Conservation (phyloP, 2,113 vertebrate species). For the Ammodytes dubius region DNA sequence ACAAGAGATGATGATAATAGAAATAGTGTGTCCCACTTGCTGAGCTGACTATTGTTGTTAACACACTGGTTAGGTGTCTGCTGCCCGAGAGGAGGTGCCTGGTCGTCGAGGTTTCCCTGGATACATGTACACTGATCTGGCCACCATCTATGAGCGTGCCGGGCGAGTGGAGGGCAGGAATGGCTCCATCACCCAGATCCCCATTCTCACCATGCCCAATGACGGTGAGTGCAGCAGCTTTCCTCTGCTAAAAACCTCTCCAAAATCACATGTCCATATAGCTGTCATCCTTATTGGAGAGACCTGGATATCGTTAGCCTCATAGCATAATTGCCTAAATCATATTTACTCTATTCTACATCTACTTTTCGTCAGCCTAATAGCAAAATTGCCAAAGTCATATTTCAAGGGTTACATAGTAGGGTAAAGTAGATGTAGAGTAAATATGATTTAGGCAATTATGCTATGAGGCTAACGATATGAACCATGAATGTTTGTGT, state of each 20-base stretch:
- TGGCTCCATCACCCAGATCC: conserved; percentile 89
- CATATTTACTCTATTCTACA: too few species aligned
- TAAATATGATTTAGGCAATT: too few species aligned
- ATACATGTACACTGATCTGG: conserved; percentile 87
- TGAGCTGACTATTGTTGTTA: neutral
- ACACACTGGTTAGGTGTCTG: conserved; percentile 75
- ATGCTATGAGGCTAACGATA: too few species aligned
- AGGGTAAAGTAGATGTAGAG: too few species aligned
- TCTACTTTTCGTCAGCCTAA: too few species aligned
- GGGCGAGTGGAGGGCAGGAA: conserved; percentile 85
- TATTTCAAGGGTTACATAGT: too few species aligned
- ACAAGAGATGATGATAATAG: too few species aligned
- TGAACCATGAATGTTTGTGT: neutral
- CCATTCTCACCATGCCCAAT: conserved; percentile 85
- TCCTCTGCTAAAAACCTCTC: neutral
- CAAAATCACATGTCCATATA: neutral
- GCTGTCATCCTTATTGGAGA: neutral
- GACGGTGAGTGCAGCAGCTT: conserved; percentile 68
- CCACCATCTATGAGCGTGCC: conserved; percentile 85
- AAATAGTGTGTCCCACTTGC: too few species aligned
- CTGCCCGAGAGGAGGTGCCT: conserved; percentile 84
- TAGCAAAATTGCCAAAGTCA: too few species aligned
- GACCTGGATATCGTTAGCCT: neutral
- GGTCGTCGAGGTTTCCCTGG: conserved; percentile 83
- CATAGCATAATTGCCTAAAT: too few species aligned